Conservation (phyloP, 2,888 invertebrate genomes). For the Gnatocerus cornutus region DNA sequence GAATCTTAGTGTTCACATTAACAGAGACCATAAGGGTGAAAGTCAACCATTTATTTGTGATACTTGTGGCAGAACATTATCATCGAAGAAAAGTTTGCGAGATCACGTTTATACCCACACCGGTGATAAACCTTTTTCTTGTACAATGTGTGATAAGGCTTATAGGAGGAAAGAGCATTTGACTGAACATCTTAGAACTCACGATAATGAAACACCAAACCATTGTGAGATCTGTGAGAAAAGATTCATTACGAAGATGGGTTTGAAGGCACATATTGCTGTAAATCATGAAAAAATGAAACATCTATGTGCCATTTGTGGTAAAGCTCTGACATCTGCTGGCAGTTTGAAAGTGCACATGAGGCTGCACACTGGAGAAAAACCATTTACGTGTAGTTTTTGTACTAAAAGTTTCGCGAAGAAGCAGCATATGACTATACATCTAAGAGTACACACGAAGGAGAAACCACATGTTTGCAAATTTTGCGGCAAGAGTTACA, state of each 20-base stretch:
- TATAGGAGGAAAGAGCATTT: slow-evolving; percentile 12
- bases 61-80: slow-evolving; percentile 2
- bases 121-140: slow-evolving; percentile 23
- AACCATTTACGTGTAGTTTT: slow-evolving; percentile 67
- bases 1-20: slow-evolving; percentile 8
- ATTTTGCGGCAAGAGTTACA: slow-evolving; percentile 63
- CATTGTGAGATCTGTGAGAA: background rate
- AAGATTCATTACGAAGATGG: background rate
- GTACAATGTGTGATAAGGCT: slow-evolving; percentile 5
- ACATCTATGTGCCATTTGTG: slow-evolving; percentile 14
- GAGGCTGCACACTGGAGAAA: slow-evolving; percentile 54
- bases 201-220: background rate
- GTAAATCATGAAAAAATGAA: background rate
- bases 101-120: slow-evolving; percentile 17
- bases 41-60: slow-evolving; percentile 6
- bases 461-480: slow-evolving; percentile 65
- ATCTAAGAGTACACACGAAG: slow-evolving; percentile 68
- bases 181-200: slow-evolving; percentile 2
- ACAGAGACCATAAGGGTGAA: slow-evolving; percentile 1
- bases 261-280: background rate
- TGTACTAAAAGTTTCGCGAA: slow-evolving; percentile 68
- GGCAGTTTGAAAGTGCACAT: slow-evolving; percentile 38
- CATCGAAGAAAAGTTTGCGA: slow-evolving; percentile 21
- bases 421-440: slow-evolving; percentile 67
- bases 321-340: slow-evolving; percentile 1